Evolutionary conservation across 2,888 invertebrate species (phyloP), one percentile per base, ranked within the genome.

Genomic region (Leptarthrus brevirostris): DNA sequence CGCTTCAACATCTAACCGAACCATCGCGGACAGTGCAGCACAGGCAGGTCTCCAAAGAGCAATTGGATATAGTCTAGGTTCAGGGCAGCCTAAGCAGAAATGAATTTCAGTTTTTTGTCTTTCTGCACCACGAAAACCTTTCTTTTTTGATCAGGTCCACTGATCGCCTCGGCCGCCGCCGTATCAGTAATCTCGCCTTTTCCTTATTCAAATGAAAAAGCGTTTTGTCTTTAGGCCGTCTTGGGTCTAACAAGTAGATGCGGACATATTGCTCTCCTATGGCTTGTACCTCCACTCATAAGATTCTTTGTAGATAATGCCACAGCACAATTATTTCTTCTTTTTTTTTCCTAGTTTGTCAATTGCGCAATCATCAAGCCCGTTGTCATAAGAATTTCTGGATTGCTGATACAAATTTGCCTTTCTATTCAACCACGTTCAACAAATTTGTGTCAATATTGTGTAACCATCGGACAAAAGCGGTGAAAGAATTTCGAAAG

Each of bases 221-320:
- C 69, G 52, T 69, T 69, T 69, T 69, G 69, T 69, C 69, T 69
- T 66, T 34, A 52, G 52, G n/a, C 47, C 47, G 69, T 26, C 49
- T 52, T 20, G 20, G 30, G 26, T 16, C 22, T 30, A 47, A 47
- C 47, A 14, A 47, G 49, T n/a, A 34, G 16, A 20, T 49, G n/a
- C n/a, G 66, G 66, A 66, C 66, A 66, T 26, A 16, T 66, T 66
- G 47, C 44, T 66, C 61, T 6, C 30, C 4, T 47, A 47, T 6
- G 10, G 8, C 12, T 3, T 16, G 49, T 22, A 66, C 26, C 66
- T 26, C n/a, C 4, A 36, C 66, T 66, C 49, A 49, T 49, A 26
- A 66, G 44, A 69, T 52, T 44, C 30, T 30, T 26, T 24, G 16
- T 12, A 49, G 69, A 69, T 69, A 69, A 36, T 22, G 30, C 40